Conservation (phyloP, 2,888 invertebrate genomes). For the Orchesella flavescens region DNA sequence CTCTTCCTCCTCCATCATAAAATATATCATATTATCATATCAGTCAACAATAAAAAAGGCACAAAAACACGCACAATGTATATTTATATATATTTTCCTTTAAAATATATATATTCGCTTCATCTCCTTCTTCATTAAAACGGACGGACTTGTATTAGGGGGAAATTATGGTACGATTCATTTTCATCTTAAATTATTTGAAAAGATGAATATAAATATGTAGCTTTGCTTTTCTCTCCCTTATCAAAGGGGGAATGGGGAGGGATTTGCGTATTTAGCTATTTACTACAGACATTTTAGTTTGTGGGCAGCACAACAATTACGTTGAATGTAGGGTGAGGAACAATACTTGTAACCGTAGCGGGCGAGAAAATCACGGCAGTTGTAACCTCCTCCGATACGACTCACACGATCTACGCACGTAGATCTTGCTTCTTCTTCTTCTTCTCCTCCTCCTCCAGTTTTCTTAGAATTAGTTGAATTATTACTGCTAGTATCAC, state of each 20-base stretch:
- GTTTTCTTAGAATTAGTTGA: constrained; percentile 21
- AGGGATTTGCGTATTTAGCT: too few relatives aligned
- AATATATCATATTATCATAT: background rate
- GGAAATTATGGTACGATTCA: too few relatives aligned
- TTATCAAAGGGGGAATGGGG: too few relatives aligned
- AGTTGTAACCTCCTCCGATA: constrained; percentile 74
- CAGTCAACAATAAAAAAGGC: background rate
- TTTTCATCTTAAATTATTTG: too few relatives aligned
- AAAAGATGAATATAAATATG: constrained; percentile 10
- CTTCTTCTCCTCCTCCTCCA: background rate
- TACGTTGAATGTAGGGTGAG: constrained; percentile 75
- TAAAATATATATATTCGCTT: too few relatives aligned
- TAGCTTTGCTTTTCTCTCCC: too few relatives aligned
- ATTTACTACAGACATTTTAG: constrained; percentile 59
- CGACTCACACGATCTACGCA: constrained; percentile 69
- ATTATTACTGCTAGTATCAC: constrained; percentile 30
- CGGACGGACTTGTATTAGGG: too few relatives aligned
- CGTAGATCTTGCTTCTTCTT: background rate
- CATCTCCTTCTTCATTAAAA: too few relatives aligned
- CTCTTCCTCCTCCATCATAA: background rate
- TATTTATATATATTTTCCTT: too few relatives aligned
- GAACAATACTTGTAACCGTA: constrained; percentile 76
- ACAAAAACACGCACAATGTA: background rate
- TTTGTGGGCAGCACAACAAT: constrained; percentile 75
- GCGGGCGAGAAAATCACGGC: constrained; percentile 75